Conservation (phyloP, 2,888 invertebrate genomes). For the Tortricodes alternella region DNA sequence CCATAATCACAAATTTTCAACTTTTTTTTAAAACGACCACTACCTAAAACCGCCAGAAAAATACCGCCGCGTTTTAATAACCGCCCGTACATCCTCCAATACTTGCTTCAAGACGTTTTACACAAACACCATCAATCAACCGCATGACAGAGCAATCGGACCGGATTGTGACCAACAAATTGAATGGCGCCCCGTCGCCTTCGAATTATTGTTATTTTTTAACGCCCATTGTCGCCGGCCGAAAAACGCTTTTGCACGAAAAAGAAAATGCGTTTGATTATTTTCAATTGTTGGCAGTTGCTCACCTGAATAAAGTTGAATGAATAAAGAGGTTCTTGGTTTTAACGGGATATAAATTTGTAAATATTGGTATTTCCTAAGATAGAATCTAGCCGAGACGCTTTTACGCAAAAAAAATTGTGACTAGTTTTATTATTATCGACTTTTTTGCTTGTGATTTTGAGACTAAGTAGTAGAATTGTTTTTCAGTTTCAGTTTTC, state of each 20-base stretch:
- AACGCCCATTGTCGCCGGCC: slow-evolving; percentile 19
- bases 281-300: too few species aligned
- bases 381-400: too few species aligned
- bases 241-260: background rate
- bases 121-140: slow-evolving; percentile 59
- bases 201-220: slow-evolving; percentile 31
- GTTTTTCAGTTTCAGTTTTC: too few species aligned
- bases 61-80: background rate
- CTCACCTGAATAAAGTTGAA: too few species aligned
- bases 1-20: too few species aligned
- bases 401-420: too few species aligned
- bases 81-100: slow-evolving; percentile 34
- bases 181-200: slow-evolving; percentile 37
- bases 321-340: background rate
- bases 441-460: too few species aligned
- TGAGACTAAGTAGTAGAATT: too few species aligned
- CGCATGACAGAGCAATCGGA: slow-evolving; percentile 56
- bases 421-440: too few species aligned
- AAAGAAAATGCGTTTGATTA: too few species aligned
- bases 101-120: slow-evolving; percentile 43
- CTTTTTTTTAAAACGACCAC: too few species aligned
- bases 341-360: background rate
- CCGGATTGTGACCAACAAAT: slow-evolving; percentile 53
- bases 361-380: background rate
- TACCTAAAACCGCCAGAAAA: background rate